Conservation (phyloP, 1,140 invertebrate species). For the Pseudobourletiella spinata region DNA sequence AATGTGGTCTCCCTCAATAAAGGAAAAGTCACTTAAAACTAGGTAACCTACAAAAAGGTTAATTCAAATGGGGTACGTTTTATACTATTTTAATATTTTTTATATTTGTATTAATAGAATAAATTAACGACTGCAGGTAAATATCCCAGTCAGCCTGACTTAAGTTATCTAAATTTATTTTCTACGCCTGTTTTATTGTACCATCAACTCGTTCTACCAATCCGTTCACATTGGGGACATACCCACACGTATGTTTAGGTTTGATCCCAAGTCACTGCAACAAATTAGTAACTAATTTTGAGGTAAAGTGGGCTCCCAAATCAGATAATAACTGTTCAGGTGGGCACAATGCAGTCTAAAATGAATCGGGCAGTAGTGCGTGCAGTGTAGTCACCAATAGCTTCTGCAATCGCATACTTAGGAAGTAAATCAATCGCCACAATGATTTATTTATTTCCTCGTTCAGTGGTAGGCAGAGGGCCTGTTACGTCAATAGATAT, state of each 20-base stretch:
- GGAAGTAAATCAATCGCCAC: conserved; percentile 41
- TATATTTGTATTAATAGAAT: neutral
- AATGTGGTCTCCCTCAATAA: neutral
- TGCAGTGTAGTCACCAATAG: conserved; percentile 36
- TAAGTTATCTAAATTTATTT: neutral
- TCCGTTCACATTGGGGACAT: neutral
- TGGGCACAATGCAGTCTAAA: conserved; percentile 18
- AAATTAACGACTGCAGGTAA: neutral
- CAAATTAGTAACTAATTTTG: neutral
- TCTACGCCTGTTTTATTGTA: neutral
- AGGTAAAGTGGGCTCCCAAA: neutral
- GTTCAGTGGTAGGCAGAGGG: conserved; percentile 39
- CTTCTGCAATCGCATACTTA: conserved; percentile 36
- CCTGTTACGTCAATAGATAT: conserved; percentile 42
- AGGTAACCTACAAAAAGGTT: neutral
- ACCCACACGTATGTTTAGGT: neutral
- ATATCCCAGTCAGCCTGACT: neutral
- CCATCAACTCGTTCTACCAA: neutral
- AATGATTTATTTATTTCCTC: conserved; percentile 39
- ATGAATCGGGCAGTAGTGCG: conserved; percentile 35
- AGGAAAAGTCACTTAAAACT: neutral
- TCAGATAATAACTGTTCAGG: neutral
- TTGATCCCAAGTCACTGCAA: neutral
- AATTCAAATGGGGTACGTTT: neutral
- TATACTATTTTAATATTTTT: neutral